A percentile compares a stretch with the other conserved stretches of the same genome.
Evolutionary conservation across 2,113 vertebrate species (phyloP).

Genomic region (Macaca nemestrina): DNA sequence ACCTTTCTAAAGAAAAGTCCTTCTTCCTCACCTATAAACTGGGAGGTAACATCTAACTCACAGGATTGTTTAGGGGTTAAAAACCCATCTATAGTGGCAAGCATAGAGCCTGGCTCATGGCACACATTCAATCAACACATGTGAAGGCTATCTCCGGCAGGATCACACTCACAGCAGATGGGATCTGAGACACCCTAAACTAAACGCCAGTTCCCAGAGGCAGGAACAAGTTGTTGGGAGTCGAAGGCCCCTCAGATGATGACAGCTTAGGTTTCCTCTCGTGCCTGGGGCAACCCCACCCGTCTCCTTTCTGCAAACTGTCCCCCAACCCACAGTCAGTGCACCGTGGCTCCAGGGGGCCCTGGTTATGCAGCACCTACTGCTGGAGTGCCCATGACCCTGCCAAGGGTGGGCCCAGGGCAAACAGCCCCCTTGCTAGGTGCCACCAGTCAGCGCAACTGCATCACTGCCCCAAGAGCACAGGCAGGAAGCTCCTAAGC

Average conservation of each 20-base stretch:
- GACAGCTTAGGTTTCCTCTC: not conserved
- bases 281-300: not conserved
- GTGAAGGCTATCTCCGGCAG: not conserved
- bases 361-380: too few relatives aligned
- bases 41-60: too few relatives aligned
- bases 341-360: not conserved
- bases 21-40: not conserved
- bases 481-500: not conserved
- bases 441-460: not conserved
- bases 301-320: too few relatives aligned
- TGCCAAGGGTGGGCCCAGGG: not conserved
- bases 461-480: not conserved
- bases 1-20: not conserved
- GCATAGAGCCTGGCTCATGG: rapidly evolving
- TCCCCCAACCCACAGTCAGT: not conserved
- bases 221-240: not conserved
- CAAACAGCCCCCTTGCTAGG: not conserved
- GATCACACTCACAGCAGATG: not conserved
- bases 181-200: too few relatives aligned
- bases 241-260: not conserved
- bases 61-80: rapidly evolving
- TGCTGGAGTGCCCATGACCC: not conserved
- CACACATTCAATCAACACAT: rapidly evolving
- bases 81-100: rapidly evolving
- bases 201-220: not conserved